Conservation (phyloP, 2,113 vertebrate species). For the Ardeotis arabs region DNA sequence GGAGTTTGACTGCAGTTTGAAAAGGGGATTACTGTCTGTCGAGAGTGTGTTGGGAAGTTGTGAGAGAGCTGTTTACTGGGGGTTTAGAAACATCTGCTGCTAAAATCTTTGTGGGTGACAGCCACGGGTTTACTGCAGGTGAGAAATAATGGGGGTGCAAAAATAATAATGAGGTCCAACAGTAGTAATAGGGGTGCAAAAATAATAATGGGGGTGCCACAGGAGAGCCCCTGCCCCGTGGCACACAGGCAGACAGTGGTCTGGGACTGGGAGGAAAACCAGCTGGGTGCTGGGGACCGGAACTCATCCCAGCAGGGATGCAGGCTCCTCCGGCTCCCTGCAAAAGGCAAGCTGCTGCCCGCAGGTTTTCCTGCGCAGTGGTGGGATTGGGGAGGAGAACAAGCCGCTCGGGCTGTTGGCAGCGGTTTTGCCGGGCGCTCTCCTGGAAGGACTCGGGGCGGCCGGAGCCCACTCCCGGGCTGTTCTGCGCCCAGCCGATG, state of each 20-base stretch:
- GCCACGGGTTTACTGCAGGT: not conserved
- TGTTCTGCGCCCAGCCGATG: not conserved
- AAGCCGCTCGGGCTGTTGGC: not conserved
- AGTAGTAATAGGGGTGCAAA: not conserved
- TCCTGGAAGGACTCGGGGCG: not conserved
- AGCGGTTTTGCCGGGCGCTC: not conserved
- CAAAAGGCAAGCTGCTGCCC: not conserved
- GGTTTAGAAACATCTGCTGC: not conserved
- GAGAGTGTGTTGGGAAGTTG: not conserved
- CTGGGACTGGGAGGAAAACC: not conserved
- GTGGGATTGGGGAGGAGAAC: not conserved
- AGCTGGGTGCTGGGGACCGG: fast-evolving
- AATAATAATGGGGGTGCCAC: not conserved
- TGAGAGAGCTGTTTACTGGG: not conserved
- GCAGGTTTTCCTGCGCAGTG: not conserved
- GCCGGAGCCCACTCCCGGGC: not conserved
- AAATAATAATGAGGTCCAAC: not conserved
- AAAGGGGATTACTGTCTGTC: not conserved
- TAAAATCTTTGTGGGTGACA: not conserved
- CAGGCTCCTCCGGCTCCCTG: not conserved
- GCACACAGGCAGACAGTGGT: not conserved
- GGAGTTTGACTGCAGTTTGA: not conserved
- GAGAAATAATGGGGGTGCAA: not conserved
- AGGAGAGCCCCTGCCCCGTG: not conserved
- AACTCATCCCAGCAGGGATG: not conserved